Conservation (phyloP, 2,888 invertebrate species). For the Ennomos erosarius region DNA sequence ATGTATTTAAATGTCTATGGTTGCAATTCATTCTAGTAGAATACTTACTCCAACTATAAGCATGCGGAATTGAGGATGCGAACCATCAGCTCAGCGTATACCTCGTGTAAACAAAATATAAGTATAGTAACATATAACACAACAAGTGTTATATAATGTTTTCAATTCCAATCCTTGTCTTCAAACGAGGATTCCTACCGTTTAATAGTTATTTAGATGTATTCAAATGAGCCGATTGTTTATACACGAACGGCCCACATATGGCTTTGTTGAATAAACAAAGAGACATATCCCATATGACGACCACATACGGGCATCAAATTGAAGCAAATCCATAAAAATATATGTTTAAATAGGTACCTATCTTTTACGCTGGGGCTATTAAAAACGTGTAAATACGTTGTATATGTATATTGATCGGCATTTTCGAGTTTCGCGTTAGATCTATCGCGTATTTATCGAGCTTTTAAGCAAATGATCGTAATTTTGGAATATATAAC, state of each 20-base stretch:
- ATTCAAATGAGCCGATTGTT: conserved; percentile 49
- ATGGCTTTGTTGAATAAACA: conserved; percentile 54
- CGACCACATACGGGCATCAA: conserved; percentile 51
- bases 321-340: conserved; percentile 60
- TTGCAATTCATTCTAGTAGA: too few species aligned
- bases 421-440: conserved; percentile 58
- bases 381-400: conserved; percentile 62
- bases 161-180: conserved; percentile 14
- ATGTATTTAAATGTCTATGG: too few species aligned
- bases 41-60: too few species aligned
- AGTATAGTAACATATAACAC: not conserved
- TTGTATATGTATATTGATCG: conserved; percentile 49
- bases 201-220: conserved; percentile 37
- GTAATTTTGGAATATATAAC: conserved; percentile 27
- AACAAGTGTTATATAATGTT: conserved; percentile 11
- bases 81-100: too few species aligned
- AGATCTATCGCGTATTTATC: conserved; percentile 47
- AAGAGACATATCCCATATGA: conserved; percentile 51
- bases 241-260: conserved; percentile 55
- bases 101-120: too few species aligned
- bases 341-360: conserved; percentile 62
- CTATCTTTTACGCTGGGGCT: conserved; percentile 41
- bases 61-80: too few species aligned
- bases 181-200: conserved; percentile 25
- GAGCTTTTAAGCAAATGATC: conserved; percentile 15